Evolutionary conservation across 2,888 invertebrate genomes (phyloP).

Genomic region (Callinectes sapidus): DNA sequence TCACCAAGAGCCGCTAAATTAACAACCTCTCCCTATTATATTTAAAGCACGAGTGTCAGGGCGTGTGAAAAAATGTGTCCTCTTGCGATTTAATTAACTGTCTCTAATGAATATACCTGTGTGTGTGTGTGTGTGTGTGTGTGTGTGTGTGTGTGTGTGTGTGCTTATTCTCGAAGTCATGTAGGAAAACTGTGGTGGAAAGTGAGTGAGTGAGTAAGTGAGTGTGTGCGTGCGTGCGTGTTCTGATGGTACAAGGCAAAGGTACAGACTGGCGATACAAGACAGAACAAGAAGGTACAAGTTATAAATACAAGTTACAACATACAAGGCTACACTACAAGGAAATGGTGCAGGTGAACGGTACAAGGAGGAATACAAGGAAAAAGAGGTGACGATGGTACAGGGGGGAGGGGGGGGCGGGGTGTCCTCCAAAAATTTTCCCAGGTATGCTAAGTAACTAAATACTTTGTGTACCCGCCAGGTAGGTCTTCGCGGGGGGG

Average conservation of each 20-base stretch:
- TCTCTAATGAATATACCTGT: not conserved
- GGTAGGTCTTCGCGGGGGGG: constrained; percentile 9
- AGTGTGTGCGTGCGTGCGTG: too few species aligned
- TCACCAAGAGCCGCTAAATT: not conserved
- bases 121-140: not conserved
- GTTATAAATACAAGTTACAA: not conserved
- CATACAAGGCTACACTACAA: not conserved
- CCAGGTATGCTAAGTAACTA: not conserved
- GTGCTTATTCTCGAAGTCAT: not conserved
- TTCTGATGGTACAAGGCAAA: not conserved
- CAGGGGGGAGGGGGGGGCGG: too few species aligned
- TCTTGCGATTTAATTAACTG: not conserved
- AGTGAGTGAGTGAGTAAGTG: not conserved
- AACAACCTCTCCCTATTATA: not conserved
- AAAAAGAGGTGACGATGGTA: not conserved
- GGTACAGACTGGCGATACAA: not conserved
- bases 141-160: too few species aligned
- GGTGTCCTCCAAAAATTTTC: not conserved
- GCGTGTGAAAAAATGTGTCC: not conserved
- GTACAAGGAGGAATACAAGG: not conserved
- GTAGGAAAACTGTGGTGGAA: not conserved
- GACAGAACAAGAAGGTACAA: not conserved
- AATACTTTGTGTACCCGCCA: not conserved
- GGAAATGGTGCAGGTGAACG: not conserved
- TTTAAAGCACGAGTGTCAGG: not conserved